Evolutionary conservation across 2,797 vertebrate species (phyloP), one percentile per base, ranked within the genome.

Genomic region (Podarcis lilfordi): DNA sequence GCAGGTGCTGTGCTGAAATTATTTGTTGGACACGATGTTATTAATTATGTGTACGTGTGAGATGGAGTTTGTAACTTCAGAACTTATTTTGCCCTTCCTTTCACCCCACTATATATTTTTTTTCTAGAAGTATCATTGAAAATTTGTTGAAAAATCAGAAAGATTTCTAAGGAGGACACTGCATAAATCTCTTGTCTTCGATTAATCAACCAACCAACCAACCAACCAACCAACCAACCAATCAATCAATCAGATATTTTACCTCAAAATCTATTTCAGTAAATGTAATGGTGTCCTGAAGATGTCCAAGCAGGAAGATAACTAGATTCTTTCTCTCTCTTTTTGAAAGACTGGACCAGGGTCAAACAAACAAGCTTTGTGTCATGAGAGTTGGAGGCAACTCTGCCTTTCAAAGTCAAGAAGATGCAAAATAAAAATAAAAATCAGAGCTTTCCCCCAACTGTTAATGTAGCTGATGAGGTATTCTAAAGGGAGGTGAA

Each of bases 401-500:
- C 55, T 40, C 55, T 40, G 13, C 23, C n/a, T n/a, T 77, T 66
- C 50, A 64, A 66, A 59, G 10, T 23, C 27, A 69, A 79, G 11
- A 50, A 78, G 84, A 68, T 64, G 55, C 77, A 85, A 8, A 29
- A 69, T 25, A 85, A 85, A 15, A 29, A 45, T 13, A 45, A 69
- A 77, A 50, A 77, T 29, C 23, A 35, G 29, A 66, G 5, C 13
- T 83, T 77, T 78, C 40, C 32, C 74, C 43, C 43, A 88, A 69
- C 23, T 78, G 75, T 77, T n/a, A n/a, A 15, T 83, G 74, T 75
- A 78, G 19, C 43, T 32, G 59, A 71, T 84, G 81, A 84, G 66
- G 25, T 84, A 88, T 84, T 59, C 75, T 84, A 84, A 72, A 71
- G 45, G 45, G 74, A 88, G 11, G 21, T 37, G 66, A 40, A 69